Evolutionary conservation across 2,888 invertebrate species (phyloP).

Genomic region (Quadroppia sp.): DNA sequence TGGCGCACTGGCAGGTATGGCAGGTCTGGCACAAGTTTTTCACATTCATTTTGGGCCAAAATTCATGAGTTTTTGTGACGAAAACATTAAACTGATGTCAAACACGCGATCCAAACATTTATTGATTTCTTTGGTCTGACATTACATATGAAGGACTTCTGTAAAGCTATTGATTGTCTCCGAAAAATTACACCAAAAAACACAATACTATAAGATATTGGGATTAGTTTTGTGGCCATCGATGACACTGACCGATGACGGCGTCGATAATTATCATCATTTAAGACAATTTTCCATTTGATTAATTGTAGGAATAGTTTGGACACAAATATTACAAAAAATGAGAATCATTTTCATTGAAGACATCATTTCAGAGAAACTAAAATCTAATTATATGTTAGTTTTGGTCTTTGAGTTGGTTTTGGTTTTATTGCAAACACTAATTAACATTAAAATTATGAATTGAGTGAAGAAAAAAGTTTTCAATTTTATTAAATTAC

Average conservation of each 20-base stretch:
- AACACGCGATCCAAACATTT: conserved; percentile 33
- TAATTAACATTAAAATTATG: not conserved
- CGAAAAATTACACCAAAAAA: too few relatives aligned
- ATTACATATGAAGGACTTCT: conserved; percentile 30
- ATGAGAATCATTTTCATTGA: not conserved
- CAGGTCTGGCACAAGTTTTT: not conserved
- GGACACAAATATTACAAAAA: not conserved
- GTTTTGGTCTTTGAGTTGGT: not conserved
- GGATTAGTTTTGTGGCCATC: not conserved
- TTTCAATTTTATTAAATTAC: conserved; percentile 5
- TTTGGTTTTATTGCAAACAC: conserved; percentile 1
- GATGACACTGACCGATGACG: conserved; percentile 34
- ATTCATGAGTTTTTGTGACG: conserved; percentile 23
- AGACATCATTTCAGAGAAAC: not conserved
- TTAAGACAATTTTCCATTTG: conserved; percentile 17
- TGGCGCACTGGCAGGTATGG: not conserved
- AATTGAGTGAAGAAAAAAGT: not conserved
- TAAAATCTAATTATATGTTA: not conserved
- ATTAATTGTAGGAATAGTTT: conserved; percentile 17
- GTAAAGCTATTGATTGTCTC: conserved; percentile 23
- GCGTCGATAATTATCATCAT: conserved; percentile 10
- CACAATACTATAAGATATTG: conserved; percentile 8
- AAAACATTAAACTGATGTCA: conserved; percentile 32
- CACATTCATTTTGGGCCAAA: conserved; percentile 34
- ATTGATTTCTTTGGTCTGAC: conserved; percentile 25